phyloP scores from a whole-genome alignment of 2,888 invertebrate genomes.

The Aquatica leii region DNA sequence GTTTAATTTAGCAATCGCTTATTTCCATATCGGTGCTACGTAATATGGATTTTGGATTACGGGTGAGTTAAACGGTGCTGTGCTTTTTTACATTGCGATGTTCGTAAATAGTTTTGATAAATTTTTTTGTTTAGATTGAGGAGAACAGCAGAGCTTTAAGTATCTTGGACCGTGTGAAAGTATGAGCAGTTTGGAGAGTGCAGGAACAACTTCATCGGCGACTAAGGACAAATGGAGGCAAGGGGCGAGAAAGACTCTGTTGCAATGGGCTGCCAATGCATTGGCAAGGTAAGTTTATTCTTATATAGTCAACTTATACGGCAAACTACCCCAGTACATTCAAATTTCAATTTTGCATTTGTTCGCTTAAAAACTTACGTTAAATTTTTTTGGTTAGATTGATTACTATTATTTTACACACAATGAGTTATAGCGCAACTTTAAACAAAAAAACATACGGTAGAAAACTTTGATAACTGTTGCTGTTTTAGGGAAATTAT shows the following conservation, averaged over 20 bases:
- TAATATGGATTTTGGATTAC: slow-evolving; percentile 56
- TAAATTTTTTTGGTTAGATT: too few relatives aligned
- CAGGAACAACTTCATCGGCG: slow-evolving; percentile 71
- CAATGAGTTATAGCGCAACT: too few relatives aligned
- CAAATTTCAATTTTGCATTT: too few relatives aligned
- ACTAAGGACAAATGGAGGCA: slow-evolving; percentile 80
- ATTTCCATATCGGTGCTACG: slow-evolving; percentile 56
- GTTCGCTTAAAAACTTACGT: too few relatives aligned
- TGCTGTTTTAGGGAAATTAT: too few relatives aligned
- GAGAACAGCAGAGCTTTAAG: slow-evolving; percentile 89
- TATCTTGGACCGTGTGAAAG: slow-evolving; percentile 84
- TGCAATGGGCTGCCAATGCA: slow-evolving; percentile 95
- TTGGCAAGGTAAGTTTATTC: slow-evolving; percentile 76
- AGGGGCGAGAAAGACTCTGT: slow-evolving; percentile 88
- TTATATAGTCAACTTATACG: too few relatives aligned
- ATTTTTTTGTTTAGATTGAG: slow-evolving; percentile 79
- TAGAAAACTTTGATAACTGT: too few relatives aligned
- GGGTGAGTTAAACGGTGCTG: slow-evolving; percentile 51
- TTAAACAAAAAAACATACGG: too few relatives aligned
- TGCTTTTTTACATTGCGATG: too few relatives aligned
- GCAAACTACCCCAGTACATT: too few relatives aligned
- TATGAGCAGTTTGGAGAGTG: slow-evolving; percentile 85
- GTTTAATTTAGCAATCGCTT: slow-evolving; percentile 41
- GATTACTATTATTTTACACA: too few relatives aligned
- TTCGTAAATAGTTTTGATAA: slow-evolving; percentile 55